Evolutionary conservation across 2,797 vertebrate genomes (phyloP), one percentile per base, ranked within the genome.

Genomic region (Sarcophilus harrisii): DNA sequence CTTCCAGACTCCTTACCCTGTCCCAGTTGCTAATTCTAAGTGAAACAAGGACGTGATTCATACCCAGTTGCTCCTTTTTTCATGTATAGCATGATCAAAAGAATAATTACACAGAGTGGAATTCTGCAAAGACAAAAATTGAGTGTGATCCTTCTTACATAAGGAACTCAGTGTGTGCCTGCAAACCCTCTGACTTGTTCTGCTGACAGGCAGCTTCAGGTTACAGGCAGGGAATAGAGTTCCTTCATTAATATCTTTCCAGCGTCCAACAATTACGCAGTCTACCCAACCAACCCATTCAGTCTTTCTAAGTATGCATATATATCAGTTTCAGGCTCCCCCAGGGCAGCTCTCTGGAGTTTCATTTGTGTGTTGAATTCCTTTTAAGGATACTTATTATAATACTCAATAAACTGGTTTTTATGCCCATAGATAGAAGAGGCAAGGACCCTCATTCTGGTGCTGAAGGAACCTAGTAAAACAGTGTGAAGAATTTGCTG

Each of bases 1-100:
- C 93, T 97, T 91, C 91, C 73, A 96, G 96, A 62, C 94, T 95
- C 62, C 58, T 92, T 58, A 91, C 96, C 91, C 94, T 94, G 94
- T 96, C 94, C 96, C 97, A 96, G 45, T 92, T 91, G 95, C 96
- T 97, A 97, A 97, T 98, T 98, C 95, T 81, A 91, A 96, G 87
- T 87, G 91, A 96, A 97, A 98, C 97, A 98, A 98, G 98, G 97
- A 94, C 92, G 92, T 0, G 3, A 97, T 98, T 98, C 97, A 97
- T 97, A 95, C 93, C 94, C n/a, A 0, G 95, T 96, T 96, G 96
- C 97, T 97, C 97, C 96, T 97, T 97, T 98, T 98, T 97, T 97
- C 96, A 98, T 97, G 95, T 97, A 96, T 94, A 98, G 96, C 97
- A 95, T 89, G 98, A 98, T 98, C 98, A 98, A 99, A 98, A 98